These are phyloP conservation scores for Tylochromis polylepis DNA, from an alignment of 2,113 vertebrate species.

Conservation along the genomic window DNA sequence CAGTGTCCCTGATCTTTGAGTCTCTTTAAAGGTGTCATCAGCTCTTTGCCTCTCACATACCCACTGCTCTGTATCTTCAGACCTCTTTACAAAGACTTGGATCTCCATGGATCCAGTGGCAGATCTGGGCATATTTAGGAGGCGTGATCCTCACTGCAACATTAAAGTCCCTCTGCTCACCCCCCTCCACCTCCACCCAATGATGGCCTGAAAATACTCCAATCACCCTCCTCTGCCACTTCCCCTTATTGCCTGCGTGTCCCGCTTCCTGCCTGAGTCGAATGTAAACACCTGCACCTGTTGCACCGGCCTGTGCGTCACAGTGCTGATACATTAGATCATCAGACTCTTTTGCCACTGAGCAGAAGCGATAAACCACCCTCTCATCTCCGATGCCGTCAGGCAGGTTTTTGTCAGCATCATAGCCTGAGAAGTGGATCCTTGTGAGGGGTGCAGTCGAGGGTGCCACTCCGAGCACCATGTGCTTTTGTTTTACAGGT, in stretches of 20 bases:
- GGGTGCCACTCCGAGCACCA: constrained; percentile 86
- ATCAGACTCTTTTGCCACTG: constrained; percentile 81
- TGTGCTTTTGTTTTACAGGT: constrained; percentile 77
- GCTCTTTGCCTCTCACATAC: neutral
- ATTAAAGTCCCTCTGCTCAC: constrained; percentile 84
- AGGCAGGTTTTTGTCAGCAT: constrained; percentile 77
- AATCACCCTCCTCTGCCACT: constrained; percentile 87
- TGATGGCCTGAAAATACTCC: constrained; percentile 88
- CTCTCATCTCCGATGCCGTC: constrained; percentile 53
- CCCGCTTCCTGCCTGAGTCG: constrained; percentile 69
- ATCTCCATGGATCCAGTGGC: constrained; percentile 88
- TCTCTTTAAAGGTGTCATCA: neutral
- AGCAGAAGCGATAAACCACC: constrained; percentile 90
- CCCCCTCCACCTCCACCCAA: constrained; percentile 82
- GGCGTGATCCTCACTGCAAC: constrained; percentile 92
- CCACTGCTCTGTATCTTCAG: constrained; percentile 45
- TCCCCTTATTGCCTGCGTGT: constrained; percentile 24
- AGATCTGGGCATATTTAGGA: constrained; percentile 90
- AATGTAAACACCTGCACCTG: constrained; percentile 89
- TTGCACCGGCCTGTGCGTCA: constrained; percentile 83
- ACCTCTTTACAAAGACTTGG: constrained; percentile 72
- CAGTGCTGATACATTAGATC: constrained; percentile 91
- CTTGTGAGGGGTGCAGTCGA: constrained; percentile 66
- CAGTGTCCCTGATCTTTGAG: neutral
- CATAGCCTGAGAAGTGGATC: constrained; percentile 94